phyloP scores from a whole-genome alignment of 2,797 vertebrate genomes.

The Falco rusticolus region DNA sequence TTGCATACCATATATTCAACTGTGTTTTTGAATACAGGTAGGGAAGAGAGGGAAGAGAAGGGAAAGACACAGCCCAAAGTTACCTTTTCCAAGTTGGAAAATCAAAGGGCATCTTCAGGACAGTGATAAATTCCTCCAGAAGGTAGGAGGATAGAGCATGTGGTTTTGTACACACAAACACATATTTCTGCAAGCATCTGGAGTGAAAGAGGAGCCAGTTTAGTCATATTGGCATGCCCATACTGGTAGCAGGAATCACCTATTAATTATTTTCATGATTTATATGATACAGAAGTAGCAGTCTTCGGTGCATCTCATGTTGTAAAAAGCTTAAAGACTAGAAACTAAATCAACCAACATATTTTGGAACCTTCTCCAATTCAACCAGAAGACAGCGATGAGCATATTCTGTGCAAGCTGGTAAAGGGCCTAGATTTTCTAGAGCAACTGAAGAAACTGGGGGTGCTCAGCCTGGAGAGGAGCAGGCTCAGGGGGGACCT shows the following conservation, averaged over 20 bases:
- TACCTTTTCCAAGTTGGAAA: neutral
- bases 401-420: neutral
- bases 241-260: neutral
- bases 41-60: neutral
- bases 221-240: rapidly evolving
- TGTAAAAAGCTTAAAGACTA: neutral
- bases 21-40: neutral
- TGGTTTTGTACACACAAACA: neutral
- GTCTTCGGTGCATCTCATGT: neutral
- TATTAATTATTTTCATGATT: neutral
- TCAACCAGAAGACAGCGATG: neutral
- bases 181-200: neutral
- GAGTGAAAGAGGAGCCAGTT: neutral
- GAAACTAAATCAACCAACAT: neutral
- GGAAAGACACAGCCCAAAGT: neutral
- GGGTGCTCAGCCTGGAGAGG: neutral
- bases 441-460: neutral
- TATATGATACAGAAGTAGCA: neutral
- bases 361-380: neutral
- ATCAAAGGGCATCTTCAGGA: neutral
- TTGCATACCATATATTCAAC: neutral
- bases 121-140: neutral
- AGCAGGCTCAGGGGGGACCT: neutral
- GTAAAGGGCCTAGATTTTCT: neutral
- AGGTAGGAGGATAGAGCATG: neutral